Conservation (phyloP, 2,113 vertebrate genomes). For the Cichladusa arquata region DNA sequence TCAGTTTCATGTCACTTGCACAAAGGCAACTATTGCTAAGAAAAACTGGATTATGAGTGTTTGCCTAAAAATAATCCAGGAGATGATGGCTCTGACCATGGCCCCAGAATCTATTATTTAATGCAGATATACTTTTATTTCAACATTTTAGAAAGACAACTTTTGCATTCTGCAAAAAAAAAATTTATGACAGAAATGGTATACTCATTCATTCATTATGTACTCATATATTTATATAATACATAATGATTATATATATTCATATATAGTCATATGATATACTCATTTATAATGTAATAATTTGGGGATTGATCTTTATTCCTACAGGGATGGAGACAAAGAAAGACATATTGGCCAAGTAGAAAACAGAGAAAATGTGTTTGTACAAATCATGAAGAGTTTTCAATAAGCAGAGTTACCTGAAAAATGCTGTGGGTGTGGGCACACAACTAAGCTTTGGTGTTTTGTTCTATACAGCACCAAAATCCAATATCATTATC, state of each 20-base stretch:
- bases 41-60: not conserved
- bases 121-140: not conserved
- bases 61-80: not conserved
- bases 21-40: not conserved
- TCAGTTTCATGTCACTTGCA: conserved; percentile 15
- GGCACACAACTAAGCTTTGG: not conserved
- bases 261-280: not conserved
- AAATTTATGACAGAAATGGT: not conserved
- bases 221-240: not conserved
- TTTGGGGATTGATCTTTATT: not conserved
- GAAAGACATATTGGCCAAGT: not conserved
- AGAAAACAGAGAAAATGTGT: not conserved
- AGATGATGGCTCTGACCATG: not conserved
- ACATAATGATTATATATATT: not conserved
- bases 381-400: not conserved
- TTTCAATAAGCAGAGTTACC: not conserved
- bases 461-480: not conserved
- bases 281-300: not conserved
- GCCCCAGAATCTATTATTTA: not conserved
- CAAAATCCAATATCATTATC: not conserved
- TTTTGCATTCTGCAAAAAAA: not conserved
- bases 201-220: not conserved
- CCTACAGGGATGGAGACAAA: not conserved
- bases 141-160: not conserved
- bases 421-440: not conserved